Conservation (phyloP, 2,113 vertebrate genomes). For the Reinhardtius hippoglossoides region DNA sequence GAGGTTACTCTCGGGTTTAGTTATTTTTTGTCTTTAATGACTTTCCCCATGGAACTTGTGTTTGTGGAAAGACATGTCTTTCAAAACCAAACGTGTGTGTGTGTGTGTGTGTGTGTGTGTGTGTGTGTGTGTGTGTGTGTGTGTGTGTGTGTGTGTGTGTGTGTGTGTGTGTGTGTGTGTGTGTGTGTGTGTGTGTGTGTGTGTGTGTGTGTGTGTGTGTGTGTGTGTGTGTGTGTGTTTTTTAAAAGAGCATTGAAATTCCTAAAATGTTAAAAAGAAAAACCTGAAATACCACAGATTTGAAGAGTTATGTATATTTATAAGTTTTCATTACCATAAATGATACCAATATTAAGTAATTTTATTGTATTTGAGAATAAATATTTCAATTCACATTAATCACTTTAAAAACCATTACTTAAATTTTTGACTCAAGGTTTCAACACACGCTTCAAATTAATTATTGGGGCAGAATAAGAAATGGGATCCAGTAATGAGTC, state of each 20-base stretch:
- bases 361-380: conserved; percentile 54
- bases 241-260: background rate
- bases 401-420: conserved; percentile 72
- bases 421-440: conserved; percentile 73
- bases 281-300: background rate
- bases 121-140: too few relatives aligned
- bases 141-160: too few relatives aligned
- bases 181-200: too few relatives aligned
- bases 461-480: conserved; percentile 75
- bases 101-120: too few relatives aligned
- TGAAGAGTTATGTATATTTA: conserved; percentile 7
- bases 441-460: conserved; percentile 74
- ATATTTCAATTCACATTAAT: conserved; percentile 63
- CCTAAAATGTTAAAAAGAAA: background rate
- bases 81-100: background rate
- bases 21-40: conserved; percentile 21
- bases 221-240: too few relatives aligned
- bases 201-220: too few relatives aligned
- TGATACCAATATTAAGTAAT: conserved; percentile 55
- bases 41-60: conserved; percentile 30
- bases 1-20: conserved; percentile 49
- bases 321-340: conserved; percentile 27
- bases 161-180: too few relatives aligned
- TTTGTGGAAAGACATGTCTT: conserved; percentile 3
- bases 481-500: conserved; percentile 75